Evolutionary conservation across 2,113 vertebrate species (phyloP), one percentile per base, ranked within the genome.

Genomic region (Scalopus aquaticus): DNA sequence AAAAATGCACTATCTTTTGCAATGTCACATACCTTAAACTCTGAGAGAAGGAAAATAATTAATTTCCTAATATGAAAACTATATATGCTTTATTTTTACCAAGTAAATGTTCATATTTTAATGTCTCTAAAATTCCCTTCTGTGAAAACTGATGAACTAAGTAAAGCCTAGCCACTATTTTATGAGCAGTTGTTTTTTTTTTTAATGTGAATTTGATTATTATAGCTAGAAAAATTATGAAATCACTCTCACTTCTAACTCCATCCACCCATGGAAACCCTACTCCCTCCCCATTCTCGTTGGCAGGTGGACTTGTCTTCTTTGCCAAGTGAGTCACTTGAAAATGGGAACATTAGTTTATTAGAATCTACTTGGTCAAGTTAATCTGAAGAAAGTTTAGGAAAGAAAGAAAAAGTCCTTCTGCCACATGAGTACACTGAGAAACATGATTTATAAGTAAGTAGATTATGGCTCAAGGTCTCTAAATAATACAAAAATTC

Each of bases 31-130:
- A 60, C 35, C 37, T 96, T 88, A 64, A 90, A 70, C 44, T 88
- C 62, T 91, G 30, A 85, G 20, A 37, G 24, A 81, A 7, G 90
- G 51, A 89, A 44, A 49, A 56, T 65, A 91, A 35, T 90, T 95
- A 85, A 94, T 93, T 96, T 93, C 44, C 49, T 88, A 95, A 78
- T 87, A 64, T 74, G 76, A 86, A 94, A 88, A 56, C n/a, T n/a
- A n/a, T n/a, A 77, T 74, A 91, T 64, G 26, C 10, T 89, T 94
- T 89, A 79, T 81, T 88, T 73, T 88, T 86, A 90, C 1, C 15
- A 28, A 91, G 39, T 72, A 58, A 62, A 70, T 20, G 17, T 44
- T 83, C 90, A 92, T 58, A 82, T 56, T 72, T 76, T 80, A 85
- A 67, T 83, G 9, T 62, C 32, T 77, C 54, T 39, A 91, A 24